Conservation (phyloP, 2,113 vertebrate species). For the Mixornis gularis region DNA sequence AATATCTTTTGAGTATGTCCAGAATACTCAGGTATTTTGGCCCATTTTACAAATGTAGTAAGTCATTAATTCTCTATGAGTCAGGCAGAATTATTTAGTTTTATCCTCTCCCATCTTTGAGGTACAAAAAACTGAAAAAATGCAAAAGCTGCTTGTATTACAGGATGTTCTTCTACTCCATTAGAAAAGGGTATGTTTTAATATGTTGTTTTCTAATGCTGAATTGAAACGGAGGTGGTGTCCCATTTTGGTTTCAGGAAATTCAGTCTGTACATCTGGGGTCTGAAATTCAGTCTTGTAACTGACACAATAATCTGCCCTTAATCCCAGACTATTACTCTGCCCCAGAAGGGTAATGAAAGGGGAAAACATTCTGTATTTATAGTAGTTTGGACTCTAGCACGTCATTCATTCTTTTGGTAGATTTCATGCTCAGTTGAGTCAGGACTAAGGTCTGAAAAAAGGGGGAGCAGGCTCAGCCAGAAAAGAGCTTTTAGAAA, state of each 20-base stretch:
- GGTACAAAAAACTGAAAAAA: neutral
- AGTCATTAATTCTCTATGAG: neutral
- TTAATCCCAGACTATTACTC: neutral
- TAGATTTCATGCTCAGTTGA: neutral
- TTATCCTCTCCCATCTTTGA: neutral
- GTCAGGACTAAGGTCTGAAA: neutral
- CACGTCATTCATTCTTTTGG: neutral
- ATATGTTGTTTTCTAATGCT: neutral
- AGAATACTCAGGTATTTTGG: slow-evolving; percentile 46
- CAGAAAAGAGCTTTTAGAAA: neutral
- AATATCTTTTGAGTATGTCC: slow-evolving; percentile 28
- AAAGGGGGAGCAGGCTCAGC: neutral
- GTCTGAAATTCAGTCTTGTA: neutral
- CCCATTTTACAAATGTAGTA: neutral
- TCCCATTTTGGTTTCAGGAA: neutral
- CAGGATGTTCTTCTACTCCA: neutral
- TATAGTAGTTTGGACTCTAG: neutral
- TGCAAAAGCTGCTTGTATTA: neutral
- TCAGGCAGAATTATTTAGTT: neutral
- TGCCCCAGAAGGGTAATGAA: neutral
- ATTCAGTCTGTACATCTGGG: neutral
- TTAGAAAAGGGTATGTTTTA: neutral
- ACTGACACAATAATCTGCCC: neutral
- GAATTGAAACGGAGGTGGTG: neutral
- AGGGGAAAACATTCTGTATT: neutral